phyloP scores from a whole-genome alignment of 2,797 vertebrate species.

The Rousettus madagascariensis region DNA sequence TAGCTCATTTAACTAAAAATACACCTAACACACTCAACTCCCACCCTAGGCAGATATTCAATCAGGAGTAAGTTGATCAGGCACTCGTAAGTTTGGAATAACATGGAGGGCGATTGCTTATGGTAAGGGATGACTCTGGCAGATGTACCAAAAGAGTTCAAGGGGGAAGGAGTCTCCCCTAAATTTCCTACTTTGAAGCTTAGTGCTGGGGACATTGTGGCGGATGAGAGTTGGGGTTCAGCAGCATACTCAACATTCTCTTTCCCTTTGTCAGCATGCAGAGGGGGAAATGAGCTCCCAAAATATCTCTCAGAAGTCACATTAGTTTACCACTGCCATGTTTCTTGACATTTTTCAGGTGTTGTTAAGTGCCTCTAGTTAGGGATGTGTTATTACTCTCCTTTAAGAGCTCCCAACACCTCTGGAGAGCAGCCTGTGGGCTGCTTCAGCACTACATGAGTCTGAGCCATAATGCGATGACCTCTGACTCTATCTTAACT shows the following conservation, averaged over 20 bases:
- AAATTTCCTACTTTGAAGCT: background rate
- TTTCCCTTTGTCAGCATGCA: background rate
- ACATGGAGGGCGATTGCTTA: background rate
- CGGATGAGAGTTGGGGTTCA: background rate
- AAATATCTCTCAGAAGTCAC: background rate
- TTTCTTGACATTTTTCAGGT: background rate
- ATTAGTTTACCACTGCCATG: background rate
- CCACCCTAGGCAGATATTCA: background rate
- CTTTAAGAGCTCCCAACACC: background rate
- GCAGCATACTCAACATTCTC: background rate
- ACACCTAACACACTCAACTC: background rate
- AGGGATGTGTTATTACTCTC: background rate
- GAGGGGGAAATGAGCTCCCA: background rate
- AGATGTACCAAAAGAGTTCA: background rate
- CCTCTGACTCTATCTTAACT: background rate
- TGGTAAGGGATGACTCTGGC: background rate
- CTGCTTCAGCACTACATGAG: background rate
- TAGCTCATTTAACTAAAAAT: background rate
- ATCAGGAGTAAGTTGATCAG: background rate
- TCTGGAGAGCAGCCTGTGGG: background rate
- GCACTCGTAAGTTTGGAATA: background rate
- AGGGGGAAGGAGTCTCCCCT: background rate
- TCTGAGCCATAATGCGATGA: background rate
- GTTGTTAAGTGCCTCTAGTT: background rate
- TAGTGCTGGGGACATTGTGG: background rate